These are phyloP conservation scores for Zosterops japonicus DNA, from an alignment of 2,113 vertebrate genomes.

Conservation along the genomic window DNA sequence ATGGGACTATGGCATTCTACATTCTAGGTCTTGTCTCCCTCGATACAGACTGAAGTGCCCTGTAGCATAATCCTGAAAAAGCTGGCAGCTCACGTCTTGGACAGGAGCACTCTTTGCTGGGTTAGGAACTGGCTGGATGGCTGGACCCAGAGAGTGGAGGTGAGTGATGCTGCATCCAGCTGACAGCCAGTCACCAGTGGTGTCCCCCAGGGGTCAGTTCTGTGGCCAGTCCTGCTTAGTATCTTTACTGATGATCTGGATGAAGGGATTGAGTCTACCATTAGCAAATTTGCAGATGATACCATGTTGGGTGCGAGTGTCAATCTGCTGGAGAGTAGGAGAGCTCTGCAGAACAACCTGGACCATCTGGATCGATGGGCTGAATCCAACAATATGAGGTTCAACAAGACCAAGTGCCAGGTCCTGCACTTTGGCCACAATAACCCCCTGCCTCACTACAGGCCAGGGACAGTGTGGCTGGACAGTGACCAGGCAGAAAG, in stretches of 20 bases:
- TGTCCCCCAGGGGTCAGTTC: no score
- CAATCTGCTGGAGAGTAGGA: neutral
- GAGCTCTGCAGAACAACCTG: neutral
- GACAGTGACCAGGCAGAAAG: neutral
- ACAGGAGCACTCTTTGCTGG: fast-evolving
- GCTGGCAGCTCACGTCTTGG: fast-evolving
- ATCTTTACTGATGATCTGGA: neutral
- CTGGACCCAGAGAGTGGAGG: fast-evolving
- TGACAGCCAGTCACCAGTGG: neutral
- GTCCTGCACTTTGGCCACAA: neutral
- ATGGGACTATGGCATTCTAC: neutral
- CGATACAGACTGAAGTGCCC: neutral
- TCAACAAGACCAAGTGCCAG: neutral
- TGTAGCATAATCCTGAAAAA: neutral
- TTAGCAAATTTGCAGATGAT: neutral
- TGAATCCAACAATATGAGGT: fast-evolving
- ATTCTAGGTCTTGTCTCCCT: neutral
- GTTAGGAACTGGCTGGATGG: neutral
- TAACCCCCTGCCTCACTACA: no score
- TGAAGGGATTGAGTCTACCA: fast-evolving
- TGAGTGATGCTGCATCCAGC: neutral
- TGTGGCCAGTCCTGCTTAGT: neutral
- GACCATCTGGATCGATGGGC: neutral
- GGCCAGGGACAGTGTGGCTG: neutral
- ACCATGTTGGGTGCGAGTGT: fast-evolving